Percentiles rank a stretch among this genome's conserved stretches.
Evolutionary conservation across 2,797 vertebrate species (phyloP).

Genomic region (Lacerta agilis): DNA sequence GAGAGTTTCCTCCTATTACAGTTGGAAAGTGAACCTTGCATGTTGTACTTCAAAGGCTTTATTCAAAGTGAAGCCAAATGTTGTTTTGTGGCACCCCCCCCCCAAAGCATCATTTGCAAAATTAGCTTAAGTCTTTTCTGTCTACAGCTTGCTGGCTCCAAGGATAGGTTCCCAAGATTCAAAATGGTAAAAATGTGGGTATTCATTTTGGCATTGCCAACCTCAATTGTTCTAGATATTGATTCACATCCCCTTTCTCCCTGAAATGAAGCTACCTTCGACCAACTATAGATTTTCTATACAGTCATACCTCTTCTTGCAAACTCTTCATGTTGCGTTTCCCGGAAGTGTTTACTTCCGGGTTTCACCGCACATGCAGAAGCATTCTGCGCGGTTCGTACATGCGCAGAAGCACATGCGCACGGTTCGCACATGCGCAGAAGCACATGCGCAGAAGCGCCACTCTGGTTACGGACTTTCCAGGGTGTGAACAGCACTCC

Average conservation of each 20-base stretch:
- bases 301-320: too few relatives aligned
- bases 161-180: background rate
- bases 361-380: too few relatives aligned
- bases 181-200: background rate
- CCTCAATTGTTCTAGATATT: background rate
- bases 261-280: background rate
- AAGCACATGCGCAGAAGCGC: too few relatives aligned
- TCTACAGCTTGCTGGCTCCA: background rate
- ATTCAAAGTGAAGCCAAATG: background rate
- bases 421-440: too few relatives aligned
- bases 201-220: background rate
- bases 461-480: too few relatives aligned
- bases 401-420: too few relatives aligned
- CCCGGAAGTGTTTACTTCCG: too few relatives aligned
- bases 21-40: background rate
- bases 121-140: background rate
- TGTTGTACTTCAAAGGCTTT: background rate
- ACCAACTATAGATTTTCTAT: constrained; percentile 4
- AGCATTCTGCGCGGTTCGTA: too few relatives aligned
- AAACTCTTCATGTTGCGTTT: too few relatives aligned
- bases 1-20: background rate
- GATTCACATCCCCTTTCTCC: too few relatives aligned
- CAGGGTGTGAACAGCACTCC: too few relatives aligned
- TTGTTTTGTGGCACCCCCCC: background rate
- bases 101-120: background rate